Conservation (phyloP, 1,140 invertebrate species). For the Bombus sylvicola region DNA sequence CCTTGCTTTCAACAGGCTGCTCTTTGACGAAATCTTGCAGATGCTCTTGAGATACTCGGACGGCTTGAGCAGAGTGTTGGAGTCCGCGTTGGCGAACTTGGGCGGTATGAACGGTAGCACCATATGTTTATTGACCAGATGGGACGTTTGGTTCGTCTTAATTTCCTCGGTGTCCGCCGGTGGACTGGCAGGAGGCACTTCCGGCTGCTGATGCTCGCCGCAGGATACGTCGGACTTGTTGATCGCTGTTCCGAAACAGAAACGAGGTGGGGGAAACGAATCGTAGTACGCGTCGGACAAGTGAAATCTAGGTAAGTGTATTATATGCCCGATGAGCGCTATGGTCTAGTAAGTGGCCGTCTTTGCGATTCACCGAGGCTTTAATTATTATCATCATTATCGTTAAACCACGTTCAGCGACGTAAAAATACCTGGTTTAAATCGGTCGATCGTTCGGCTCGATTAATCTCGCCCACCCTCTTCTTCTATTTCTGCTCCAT, state of each 20-base stretch:
- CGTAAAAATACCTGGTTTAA: conserved; percentile 59
- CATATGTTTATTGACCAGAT: conserved; percentile 91
- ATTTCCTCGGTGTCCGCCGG: conserved; percentile 76
- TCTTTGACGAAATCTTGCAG: conserved; percentile 81
- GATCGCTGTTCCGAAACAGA: conserved; percentile 79
- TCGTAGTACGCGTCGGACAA: conserved; percentile 71
- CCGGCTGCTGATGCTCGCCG: conserved; percentile 72
- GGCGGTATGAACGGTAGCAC: conserved; percentile 94
- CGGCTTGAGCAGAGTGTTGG: conserved; percentile 93
- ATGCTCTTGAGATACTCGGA: conserved; percentile 95
- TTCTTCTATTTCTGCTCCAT: background rate
- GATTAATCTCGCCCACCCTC: background rate
- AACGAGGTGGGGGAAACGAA: conserved; percentile 48
- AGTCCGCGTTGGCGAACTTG: conserved; percentile 89
- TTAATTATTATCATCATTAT: conserved; percentile 69
- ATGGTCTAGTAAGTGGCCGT: conserved; percentile 81
- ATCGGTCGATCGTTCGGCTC: conserved; percentile 50
- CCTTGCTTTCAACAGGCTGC: conserved; percentile 80
- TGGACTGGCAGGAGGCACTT: conserved; percentile 76
- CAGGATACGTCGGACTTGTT: conserved; percentile 80
- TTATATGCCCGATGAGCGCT: conserved; percentile 80
- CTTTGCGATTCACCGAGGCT: conserved; percentile 77
- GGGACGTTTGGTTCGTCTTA: conserved; percentile 76
- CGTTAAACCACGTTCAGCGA: conserved; percentile 58
- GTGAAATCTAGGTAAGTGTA: conserved; percentile 84